Evolutionary conservation across 2,888 invertebrate species (phyloP).

Genomic region (Ernsta delagoae): DNA sequence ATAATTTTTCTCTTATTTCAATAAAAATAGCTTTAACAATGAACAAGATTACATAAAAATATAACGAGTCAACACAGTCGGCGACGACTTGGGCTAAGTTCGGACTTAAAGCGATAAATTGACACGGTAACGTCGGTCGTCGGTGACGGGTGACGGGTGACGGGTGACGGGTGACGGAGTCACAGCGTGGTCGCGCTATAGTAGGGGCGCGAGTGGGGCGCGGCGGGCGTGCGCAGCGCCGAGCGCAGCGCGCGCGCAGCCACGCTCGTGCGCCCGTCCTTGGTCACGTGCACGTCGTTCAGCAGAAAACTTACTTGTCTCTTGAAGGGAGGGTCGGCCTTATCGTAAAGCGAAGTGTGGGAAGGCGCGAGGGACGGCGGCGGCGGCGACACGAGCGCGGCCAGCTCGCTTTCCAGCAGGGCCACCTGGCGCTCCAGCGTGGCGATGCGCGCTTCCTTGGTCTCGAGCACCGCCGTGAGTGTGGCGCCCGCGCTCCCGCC

Average conservation of each 20-base stretch:
- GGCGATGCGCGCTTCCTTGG: conserved; percentile 94
- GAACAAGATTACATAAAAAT: conserved; percentile 82
- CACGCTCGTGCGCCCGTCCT: conserved; percentile 86
- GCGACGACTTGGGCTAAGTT: conserved; percentile 71
- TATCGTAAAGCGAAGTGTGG: conserved; percentile 86
- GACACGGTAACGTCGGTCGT: conserved; percentile 69
- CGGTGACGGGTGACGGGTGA: no score
- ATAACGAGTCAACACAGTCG: conserved; percentile 78
- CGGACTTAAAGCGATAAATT: conserved; percentile 82
- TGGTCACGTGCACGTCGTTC: conserved; percentile 91
- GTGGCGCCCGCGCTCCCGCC: conserved; percentile 86
- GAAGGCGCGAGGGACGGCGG: conserved; percentile 82
- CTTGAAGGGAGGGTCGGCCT: conserved; percentile 88
- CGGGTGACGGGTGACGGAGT: conserved; percentile 50
- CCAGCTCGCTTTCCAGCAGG: conserved; percentile 91
- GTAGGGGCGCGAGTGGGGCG: conserved; percentile 46
- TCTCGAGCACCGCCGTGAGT: conserved; percentile 91
- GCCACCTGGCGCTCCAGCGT: conserved; percentile 94
- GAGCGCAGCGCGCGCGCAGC: conserved; percentile 57
- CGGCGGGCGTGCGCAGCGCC: conserved; percentile 53
- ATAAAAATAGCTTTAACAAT: conserved; percentile 83
- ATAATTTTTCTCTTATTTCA: conserved; percentile 72
- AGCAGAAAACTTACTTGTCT: conserved; percentile 94
- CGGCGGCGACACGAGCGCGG: conserved; percentile 78
- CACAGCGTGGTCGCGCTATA: conserved; percentile 77